Evolutionary conservation across 1,140 invertebrate species (phyloP).

Genomic region (Drosophila santomea): DNA sequence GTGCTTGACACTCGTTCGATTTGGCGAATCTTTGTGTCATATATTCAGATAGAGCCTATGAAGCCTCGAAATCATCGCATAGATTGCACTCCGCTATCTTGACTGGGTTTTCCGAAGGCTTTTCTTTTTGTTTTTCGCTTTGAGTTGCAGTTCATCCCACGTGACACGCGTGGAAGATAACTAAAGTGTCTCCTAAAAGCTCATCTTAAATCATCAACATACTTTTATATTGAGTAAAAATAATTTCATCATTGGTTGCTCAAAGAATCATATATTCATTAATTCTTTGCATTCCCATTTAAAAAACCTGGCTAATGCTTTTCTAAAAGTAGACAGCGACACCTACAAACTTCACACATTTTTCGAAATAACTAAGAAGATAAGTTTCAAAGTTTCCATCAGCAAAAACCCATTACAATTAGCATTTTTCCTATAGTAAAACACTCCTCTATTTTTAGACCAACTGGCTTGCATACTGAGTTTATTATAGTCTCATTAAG

Average conservation of each 20-base stretch:
- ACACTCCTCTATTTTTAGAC: neutral
- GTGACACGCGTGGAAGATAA: constrained; percentile 13
- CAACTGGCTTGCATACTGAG: constrained; percentile 2
- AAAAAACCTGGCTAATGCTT: too few relatives aligned
- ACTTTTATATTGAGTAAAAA: neutral
- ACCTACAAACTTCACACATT: too few relatives aligned
- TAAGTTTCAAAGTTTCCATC: neutral
- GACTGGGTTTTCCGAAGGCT: constrained; percentile 16
- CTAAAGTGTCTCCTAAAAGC: neutral
- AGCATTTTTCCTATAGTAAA: neutral
- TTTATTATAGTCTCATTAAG: constrained; percentile 4
- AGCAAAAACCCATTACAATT: neutral
- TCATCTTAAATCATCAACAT: neutral
- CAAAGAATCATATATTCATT: too few relatives aligned
- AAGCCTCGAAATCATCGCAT: constrained; percentile 7
- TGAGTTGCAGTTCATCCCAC: constrained; percentile 12
- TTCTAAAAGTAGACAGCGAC: too few relatives aligned
- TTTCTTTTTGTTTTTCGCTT: neutral
- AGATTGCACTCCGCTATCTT: constrained; percentile 42
- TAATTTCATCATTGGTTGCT: too few relatives aligned
- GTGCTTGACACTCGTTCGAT: constrained; percentile 31
- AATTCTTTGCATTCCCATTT: too few relatives aligned
- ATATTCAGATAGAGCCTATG: constrained; percentile 28
- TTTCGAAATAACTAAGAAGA: too few relatives aligned
- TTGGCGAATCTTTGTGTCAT: constrained; percentile 24